Evolutionary conservation across 2,797 vertebrate genomes (phyloP), one percentile per base, ranked within the genome.

Genomic region (Clarias pachynema): DNA sequence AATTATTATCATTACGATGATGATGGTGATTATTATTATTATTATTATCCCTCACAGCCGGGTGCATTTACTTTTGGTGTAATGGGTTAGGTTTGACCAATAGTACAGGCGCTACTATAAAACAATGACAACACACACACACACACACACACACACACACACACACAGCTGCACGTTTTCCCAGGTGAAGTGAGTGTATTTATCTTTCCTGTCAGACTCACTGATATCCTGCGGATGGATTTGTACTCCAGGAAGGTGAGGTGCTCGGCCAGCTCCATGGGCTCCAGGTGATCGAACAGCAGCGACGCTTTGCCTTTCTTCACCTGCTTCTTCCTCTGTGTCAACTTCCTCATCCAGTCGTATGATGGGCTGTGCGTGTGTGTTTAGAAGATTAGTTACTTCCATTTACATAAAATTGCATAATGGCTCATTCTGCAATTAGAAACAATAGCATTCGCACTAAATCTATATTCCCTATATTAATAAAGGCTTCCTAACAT

Each of bases 181-280:
- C 85, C 90, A 91, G 34, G 65, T 70, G 79, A 31, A 2, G n/a
- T 3, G 15, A 56, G 73, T 7, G 16, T 75, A 31, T 75, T 75
- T 75, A 57, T 75, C 31, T 70, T 90, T 93, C 89, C 85, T 87
- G 90, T 49, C 59, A 53, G 74, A 89, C 89, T 90, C 44, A 91
- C 90, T 85, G 90, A 91, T 89, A 99, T 99, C 91, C 98, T 97
- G 89, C 98, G 93, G 79, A 98, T 97, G 85, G 97, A 98, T 94
- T 99, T 99, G 94, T 98, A 97, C 90, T 99, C 98, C 90, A 99
- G 94, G 93, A 98, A 99, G 90, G 97, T 99, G 89, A 99, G 97
- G 91, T 99, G 98, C 91, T 99, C 98, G 0, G 98, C 97, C 93
- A 99, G 94, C 89, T 99, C 97, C 89, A 98, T 96, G 68, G 98